Base-by-base conservation (phyloP, 2,888 invertebrate species). In the Alentia gelatinosa region DNA sequence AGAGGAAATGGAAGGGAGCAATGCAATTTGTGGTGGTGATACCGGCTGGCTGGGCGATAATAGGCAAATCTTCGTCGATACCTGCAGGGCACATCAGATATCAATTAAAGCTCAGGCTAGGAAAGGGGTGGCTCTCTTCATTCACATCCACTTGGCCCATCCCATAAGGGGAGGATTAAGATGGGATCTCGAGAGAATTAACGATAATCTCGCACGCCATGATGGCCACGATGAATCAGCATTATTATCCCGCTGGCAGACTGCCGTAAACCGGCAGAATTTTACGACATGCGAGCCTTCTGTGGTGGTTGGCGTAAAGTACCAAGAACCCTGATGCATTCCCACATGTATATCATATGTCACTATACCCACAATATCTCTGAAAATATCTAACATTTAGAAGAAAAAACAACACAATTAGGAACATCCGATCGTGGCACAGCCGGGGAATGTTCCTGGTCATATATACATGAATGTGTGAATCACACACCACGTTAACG, bases 181-280 rank as follows among this genome's bases (percentile, higher is more conserved):
- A 39, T 35, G 39, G 79, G 79, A 4, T 39, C 79, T 39, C 79
- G 79, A 35, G 79, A 79, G 79, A 39, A 35, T 79, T 79, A 35
- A 79, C 79, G 37, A 12, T 79, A 79, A 79, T 79, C 79, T 39
- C 79, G 39, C 79, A 79, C 79, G 79, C 79, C 79, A 79, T 39
- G 79, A 39, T 39, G 68, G 68, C 12, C 68, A 26, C 3, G 79
- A 79, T 79, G 79, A 79, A 79, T 79, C 79, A 79, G 79, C 79
- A 79, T 5, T 79, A 37, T 79, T 79, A 19, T 26, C 39, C 39
- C 15, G 79, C 0, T 79, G 79, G 33, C 23, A 19, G 56, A n/a
- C 56, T 56, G 19, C 30, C 30, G 68, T 68, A 68, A 68, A 68
- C 30, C 4, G 68, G 5, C 30, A 68, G 30, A 4, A 3, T 68